Evolutionary conservation across 2,113 vertebrate species (phyloP).

Genomic region (Gopherus flavomarginatus): DNA sequence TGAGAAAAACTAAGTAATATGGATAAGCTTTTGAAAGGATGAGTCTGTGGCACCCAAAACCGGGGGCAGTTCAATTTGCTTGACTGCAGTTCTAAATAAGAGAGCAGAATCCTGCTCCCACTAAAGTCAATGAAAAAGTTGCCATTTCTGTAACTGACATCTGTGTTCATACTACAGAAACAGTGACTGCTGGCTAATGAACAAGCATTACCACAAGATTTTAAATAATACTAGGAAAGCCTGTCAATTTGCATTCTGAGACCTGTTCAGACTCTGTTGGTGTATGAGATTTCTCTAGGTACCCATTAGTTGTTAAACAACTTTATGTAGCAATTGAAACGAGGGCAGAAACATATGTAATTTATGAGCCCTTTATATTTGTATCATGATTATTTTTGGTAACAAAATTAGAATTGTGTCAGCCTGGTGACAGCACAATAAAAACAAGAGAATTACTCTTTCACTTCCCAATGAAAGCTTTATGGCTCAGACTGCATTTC

Average conservation of each 20-base stretch:
- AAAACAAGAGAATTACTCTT: constrained; percentile 53
- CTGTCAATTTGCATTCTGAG: background rate
- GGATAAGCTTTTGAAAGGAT: background rate
- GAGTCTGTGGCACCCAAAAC: no score
- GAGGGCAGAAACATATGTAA: background rate
- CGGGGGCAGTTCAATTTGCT: no score
- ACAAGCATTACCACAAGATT: background rate
- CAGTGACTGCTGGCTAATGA: background rate
- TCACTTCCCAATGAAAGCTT: constrained; percentile 52
- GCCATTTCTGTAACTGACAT: background rate
- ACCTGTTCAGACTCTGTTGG: background rate
- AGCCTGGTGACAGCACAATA: constrained; percentile 52
- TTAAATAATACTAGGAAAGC: background rate
- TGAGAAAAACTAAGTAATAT: background rate
- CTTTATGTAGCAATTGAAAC: background rate
- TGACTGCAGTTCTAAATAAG: no score
- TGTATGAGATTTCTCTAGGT: background rate
- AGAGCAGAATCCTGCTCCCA: accelerated
- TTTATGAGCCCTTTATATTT: constrained; percentile 28
- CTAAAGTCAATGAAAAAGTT: background rate
- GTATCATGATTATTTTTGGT: constrained; percentile 45
- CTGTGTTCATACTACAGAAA: background rate
- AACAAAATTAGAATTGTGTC: constrained; percentile 59
- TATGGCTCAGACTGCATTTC: constrained; percentile 44
- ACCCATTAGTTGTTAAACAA: constrained; percentile 30